Evolutionary conservation across 2,113 vertebrate species (phyloP).

Genomic region (Eclectus roratus): DNA sequence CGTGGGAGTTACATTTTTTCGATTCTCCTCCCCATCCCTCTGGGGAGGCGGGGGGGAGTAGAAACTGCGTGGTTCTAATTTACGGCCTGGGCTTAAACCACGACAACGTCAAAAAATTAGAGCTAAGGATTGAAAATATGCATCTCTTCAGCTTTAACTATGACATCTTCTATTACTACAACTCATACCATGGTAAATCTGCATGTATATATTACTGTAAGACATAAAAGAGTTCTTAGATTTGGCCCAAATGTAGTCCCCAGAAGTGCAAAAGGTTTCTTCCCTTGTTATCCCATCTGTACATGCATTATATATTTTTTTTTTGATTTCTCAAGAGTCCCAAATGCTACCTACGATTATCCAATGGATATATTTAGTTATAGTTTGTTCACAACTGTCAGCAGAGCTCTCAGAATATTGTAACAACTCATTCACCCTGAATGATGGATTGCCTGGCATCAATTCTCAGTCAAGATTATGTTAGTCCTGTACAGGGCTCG

Average conservation of each 20-base stretch:
- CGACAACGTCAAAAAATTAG: fast-evolving
- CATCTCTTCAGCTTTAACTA: neutral
- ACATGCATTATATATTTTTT: neutral
- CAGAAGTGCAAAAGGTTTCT: neutral
- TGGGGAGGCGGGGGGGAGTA: too few species aligned
- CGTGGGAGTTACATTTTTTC: too few species aligned
- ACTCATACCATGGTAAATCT: neutral
- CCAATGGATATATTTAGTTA: neutral
- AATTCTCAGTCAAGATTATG: neutral
- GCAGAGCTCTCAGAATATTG: neutral
- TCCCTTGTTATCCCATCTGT: neutral
- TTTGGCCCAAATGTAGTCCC: neutral
- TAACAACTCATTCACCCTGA: neutral
- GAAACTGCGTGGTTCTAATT: too few species aligned
- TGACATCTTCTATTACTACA: neutral
- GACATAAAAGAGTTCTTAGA: neutral
- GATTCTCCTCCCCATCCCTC: too few species aligned
- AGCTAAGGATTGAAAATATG: neutral
- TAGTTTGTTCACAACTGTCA: neutral
- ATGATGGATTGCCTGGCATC: neutral
- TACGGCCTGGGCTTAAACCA: too few species aligned
- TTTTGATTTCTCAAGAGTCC: neutral
- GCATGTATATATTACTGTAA: neutral
- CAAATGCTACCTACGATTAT: neutral
- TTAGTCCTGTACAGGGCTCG: neutral